Evolutionary conservation across 2,888 invertebrate genomes (phyloP).

Genomic region (Miltochrista miniata): DNA sequence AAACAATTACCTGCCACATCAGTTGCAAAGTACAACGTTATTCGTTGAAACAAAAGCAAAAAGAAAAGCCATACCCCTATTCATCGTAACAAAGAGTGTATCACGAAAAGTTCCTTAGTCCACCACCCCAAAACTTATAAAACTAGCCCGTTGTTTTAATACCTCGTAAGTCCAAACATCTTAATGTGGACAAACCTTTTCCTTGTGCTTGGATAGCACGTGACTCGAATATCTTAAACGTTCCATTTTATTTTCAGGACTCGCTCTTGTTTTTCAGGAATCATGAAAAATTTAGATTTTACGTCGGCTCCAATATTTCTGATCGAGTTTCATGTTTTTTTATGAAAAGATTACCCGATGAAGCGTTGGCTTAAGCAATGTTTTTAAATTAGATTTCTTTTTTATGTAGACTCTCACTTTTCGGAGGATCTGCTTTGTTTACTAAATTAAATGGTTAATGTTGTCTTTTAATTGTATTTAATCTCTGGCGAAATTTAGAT

Average conservation of each 20-base stretch:
- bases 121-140: not conserved
- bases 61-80: too few relatives aligned
- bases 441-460: not conserved
- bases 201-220: not conserved
- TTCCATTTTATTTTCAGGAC: conserved; percentile 19
- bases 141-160: not conserved
- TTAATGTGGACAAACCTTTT: not conserved
- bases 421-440: not conserved
- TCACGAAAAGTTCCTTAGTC: not conserved
- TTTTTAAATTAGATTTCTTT: not conserved
- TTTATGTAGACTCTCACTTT: not conserved
- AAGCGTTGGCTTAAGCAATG: not conserved
- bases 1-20: too few relatives aligned
- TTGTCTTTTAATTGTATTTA: not conserved
- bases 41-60: too few relatives aligned
- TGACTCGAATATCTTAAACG: conserved; percentile 8
- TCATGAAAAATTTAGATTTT: conserved; percentile 13
- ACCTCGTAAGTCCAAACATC: not conserved
- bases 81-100: not conserved
- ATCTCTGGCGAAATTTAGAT: not conserved
- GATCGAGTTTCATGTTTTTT: conserved; percentile 10
- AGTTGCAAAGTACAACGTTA: too few relatives aligned
- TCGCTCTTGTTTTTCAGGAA: conserved; percentile 22
- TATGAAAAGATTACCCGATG: conserved; percentile 1
- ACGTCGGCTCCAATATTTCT: conserved; percentile 2